A percentile compares a stretch with the other conserved stretches of the same genome.
Evolutionary conservation across 2,888 invertebrate species (phyloP).

Genomic region (Euplagia quadripunctaria): DNA sequence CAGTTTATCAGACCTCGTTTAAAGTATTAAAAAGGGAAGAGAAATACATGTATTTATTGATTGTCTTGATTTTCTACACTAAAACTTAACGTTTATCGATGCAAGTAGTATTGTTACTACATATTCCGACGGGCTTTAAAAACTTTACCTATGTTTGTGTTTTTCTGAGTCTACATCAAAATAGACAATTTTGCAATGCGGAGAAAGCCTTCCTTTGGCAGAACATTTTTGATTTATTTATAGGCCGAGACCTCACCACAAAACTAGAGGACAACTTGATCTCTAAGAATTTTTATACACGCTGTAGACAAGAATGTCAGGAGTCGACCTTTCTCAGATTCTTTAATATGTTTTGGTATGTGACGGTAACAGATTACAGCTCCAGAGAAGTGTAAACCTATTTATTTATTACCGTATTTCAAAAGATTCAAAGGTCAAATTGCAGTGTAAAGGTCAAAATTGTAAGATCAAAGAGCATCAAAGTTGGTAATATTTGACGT

Average conservation of each 20-base stretch:
- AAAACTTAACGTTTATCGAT: neutral
- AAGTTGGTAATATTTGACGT: slow-evolving; percentile 25
- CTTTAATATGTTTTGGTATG: slow-evolving; percentile 37
- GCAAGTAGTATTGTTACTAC: neutral
- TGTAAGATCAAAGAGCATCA: slow-evolving; percentile 36
- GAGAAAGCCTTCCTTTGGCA: neutral
- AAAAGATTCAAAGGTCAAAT: slow-evolving; percentile 47
- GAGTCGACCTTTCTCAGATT: slow-evolving; percentile 44
- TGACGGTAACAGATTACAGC: slow-evolving; percentile 13
- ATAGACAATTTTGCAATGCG: slow-evolving; percentile 1
- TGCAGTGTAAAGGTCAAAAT: slow-evolving; percentile 1
- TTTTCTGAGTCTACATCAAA: neutral
- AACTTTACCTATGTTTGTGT: no score
- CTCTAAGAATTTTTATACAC: slow-evolving; percentile 34
- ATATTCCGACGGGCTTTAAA: neutral
- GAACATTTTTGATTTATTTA: slow-evolving; percentile 28
- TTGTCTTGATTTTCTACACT: no score
- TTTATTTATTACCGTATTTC: slow-evolving; percentile 43
- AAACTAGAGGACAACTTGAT: slow-evolving; percentile 30
- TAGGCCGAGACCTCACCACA: slow-evolving; percentile 23
- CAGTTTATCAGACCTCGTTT: neutral
- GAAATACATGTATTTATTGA: no score
- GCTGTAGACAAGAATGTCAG: slow-evolving; percentile 41
- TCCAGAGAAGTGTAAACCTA: slow-evolving; percentile 18
- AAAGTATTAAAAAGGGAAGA: neutral